phyloP scores from a whole-genome alignment of 2,888 invertebrate genomes.

The Heteromurus nitidus region DNA sequence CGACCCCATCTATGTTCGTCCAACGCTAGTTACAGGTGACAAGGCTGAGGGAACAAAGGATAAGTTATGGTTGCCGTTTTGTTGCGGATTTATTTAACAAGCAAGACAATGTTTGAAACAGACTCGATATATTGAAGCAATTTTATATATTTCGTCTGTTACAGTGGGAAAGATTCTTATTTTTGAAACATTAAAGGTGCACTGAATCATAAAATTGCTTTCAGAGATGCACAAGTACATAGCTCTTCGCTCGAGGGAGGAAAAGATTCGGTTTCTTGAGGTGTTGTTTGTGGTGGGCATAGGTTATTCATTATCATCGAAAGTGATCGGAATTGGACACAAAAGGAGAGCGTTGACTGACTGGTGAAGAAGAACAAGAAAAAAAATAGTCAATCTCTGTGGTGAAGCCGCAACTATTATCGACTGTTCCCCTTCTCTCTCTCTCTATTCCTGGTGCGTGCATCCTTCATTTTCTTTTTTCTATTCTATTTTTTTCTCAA shows the following conservation, averaged over 20 bases:
- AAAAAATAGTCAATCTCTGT: constrained; percentile 56
- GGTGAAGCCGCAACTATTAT: constrained; percentile 44
- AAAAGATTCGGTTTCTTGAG: constrained; percentile 49
- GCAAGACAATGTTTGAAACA: too few species aligned
- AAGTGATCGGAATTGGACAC: constrained; percentile 59
- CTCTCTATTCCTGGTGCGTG: not conserved
- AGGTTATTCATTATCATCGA: constrained; percentile 58
- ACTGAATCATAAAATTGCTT: too few species aligned
- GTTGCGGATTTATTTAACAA: too few species aligned
- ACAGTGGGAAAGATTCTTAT: too few species aligned
- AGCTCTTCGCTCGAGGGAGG: constrained; percentile 6
- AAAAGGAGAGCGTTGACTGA: constrained; percentile 58
- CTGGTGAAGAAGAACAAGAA: constrained; percentile 40
- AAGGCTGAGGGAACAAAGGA: too few species aligned
- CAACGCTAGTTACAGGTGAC: too few species aligned
- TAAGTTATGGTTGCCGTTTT: too few species aligned
- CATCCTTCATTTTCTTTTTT: constrained; percentile 43
- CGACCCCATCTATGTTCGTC: constrained; percentile 24
- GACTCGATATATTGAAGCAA: too few species aligned
- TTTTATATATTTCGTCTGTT: too few species aligned
- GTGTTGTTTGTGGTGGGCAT: constrained; percentile 61
- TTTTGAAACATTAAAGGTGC: too few species aligned
- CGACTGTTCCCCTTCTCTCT: constrained; percentile 29
- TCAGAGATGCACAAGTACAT: not conserved
- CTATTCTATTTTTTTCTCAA: constrained; percentile 27